These are phyloP conservation scores for Chionoecetes opilio DNA, from an alignment of 1,140 invertebrate genomes.

Conservation along the genomic window DNA sequence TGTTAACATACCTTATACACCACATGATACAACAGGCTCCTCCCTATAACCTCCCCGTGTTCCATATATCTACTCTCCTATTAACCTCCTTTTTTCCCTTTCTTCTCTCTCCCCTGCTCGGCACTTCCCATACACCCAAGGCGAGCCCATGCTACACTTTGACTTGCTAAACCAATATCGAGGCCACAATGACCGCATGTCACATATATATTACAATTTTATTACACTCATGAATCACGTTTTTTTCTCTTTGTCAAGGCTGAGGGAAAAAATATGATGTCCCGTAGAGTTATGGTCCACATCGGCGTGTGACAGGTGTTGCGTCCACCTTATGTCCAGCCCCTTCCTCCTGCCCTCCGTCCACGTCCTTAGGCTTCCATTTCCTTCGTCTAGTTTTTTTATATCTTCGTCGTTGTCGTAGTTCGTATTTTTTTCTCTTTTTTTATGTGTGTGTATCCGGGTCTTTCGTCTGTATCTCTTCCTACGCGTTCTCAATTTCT, in stretches of 20 bases:
- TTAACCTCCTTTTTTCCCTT: neutral
- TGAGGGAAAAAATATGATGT: constrained; percentile 30
- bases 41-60: neutral
- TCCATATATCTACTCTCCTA: neutral
- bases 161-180: constrained; percentile 17
- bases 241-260: neutral
- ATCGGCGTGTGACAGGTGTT: neutral
- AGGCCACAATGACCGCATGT: neutral
- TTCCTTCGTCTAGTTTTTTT: neutral
- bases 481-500: no score
- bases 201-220: constrained; percentile 31
- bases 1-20: neutral
- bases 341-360: neutral
- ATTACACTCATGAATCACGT: constrained; percentile 20
- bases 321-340: neutral
- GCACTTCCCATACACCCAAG: no score
- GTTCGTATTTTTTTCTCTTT: no score
- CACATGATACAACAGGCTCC: neutral
- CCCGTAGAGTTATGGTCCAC: constrained; percentile 7
- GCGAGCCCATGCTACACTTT: neutral
- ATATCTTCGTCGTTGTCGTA: neutral
- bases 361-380: neutral
- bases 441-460: no score
- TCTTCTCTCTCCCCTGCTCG: neutral
- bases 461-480: no score